phyloP scores from a whole-genome alignment of 1,140 invertebrate genomes.

The Platyscapa corneri region DNA sequence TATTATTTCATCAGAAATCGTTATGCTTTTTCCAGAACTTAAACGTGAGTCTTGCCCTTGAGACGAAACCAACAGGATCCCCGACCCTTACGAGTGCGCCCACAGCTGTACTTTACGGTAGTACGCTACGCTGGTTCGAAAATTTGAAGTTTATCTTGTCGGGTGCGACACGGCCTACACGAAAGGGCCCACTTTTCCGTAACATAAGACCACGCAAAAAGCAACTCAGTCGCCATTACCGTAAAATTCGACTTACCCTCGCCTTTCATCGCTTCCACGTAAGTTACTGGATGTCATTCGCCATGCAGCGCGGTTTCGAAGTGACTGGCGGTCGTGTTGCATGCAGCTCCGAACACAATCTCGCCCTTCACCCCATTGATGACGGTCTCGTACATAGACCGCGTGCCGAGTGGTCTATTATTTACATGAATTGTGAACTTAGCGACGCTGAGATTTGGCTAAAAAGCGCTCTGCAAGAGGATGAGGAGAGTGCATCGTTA shows the following conservation, averaged over 20 bases:
- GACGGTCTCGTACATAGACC: conserved; percentile 92
- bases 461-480: conserved; percentile 84
- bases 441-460: conserved; percentile 94
- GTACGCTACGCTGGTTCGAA: conserved; percentile 95
- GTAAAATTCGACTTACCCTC: conserved; percentile 88
- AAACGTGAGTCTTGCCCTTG: conserved; percentile 90
- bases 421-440: conserved; percentile 94
- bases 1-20: not conserved
- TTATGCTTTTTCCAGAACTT: conserved; percentile 79
- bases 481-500: conserved; percentile 75
- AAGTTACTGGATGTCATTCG: conserved; percentile 98
- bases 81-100: conserved; percentile 81
- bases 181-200: conserved; percentile 90
- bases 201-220: conserved; percentile 89
- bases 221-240: conserved; percentile 95
- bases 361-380: conserved; percentile 83
- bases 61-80: conserved; percentile 84
- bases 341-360: conserved; percentile 88
- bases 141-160: conserved; percentile 97
- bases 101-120: conserved; percentile 90
- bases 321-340: conserved; percentile 90
- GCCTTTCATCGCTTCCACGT: conserved; percentile 93
- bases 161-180: conserved; percentile 94
- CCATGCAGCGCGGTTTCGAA: conserved; percentile 95
- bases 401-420: conserved; percentile 91